Evolutionary conservation across 1,140 invertebrate species (phyloP), one percentile per base, ranked within the genome.

Genomic region (Rhagoletis pomonella): DNA sequence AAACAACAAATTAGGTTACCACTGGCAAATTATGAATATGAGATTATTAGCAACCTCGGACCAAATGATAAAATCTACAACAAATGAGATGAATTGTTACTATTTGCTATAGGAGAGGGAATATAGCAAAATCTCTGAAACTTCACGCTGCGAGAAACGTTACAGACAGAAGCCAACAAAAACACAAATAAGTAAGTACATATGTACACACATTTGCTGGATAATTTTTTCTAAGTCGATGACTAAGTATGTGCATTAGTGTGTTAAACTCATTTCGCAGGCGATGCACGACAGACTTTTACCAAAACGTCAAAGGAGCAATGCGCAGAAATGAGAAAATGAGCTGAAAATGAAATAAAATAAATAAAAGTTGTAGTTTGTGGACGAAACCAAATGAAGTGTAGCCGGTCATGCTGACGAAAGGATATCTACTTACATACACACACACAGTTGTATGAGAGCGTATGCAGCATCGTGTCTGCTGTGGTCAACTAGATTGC

Each of bases 281-380:
- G 73, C 73, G 3, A 29, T 81, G 47, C 73, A 81, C 50, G 73
- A 4, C 50, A 50, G 55, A 81, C 73, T 81, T 81, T 81, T 55
- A 17, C 9, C 73, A 58, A 81, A 81, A 19, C n/a, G 67, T 73
- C 67, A 73, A 44, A 73, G 42, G 67, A 73, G 47, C 73, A 81
- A 81, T 81, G 55, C n/a, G 55, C 47, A 81, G 47, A 81, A 81
- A 81, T 81, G 73, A 81, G 47, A 81, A 81, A 81, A 81, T 81
- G 47, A 81, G 73, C 47, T 81, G 67, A 81, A 81, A 81, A 81
- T 81, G 47, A 7, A 81, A 81, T 58, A 81, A 55, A 55, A 42
- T 55, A 81, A 42, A 58, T 81, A 81, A 50, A 81, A 81, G 44
- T 81, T 55, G 47, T 81, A 55, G 44, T 50, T 81, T 58, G 47